A percentile compares a stretch with the other conserved stretches of the same genome.
Evolutionary conservation across 2,888 invertebrate genomes (phyloP).

Genomic region (Zaprionus obscuricornis): DNA sequence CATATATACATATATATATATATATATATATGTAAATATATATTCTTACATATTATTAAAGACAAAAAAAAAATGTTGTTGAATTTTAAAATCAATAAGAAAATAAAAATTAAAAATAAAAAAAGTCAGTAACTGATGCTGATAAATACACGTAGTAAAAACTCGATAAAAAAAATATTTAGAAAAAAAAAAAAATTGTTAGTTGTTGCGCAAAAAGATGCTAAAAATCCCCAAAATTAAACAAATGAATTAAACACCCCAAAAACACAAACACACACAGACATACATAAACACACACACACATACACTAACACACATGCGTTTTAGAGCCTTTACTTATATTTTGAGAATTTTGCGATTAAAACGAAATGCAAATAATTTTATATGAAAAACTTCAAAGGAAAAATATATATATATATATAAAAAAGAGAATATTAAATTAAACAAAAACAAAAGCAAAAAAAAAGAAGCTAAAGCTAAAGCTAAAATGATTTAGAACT

Average conservation of each 20-base stretch:
- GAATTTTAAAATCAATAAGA: constrained; percentile 72
- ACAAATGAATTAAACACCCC: constrained; percentile 46
- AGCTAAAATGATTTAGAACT: constrained; percentile 61
- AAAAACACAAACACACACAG: constrained; percentile 34
- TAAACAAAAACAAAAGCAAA: constrained; percentile 32
- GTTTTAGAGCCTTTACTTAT: constrained; percentile 82
- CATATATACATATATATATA: constrained; percentile 46
- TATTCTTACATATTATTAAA: constrained; percentile 67
- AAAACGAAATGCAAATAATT: constrained; percentile 67
- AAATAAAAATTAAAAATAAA: constrained; percentile 33
- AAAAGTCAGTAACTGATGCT: constrained; percentile 41
- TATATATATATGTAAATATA: constrained; percentile 52
- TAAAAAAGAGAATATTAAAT: constrained; percentile 25
- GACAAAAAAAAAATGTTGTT: constrained; percentile 66
- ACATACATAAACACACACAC: constrained; percentile 43
- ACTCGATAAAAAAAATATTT: constrained; percentile 31
- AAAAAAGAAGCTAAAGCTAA: constrained; percentile 48
- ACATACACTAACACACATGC: constrained; percentile 47
- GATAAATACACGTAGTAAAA: constrained; percentile 50
- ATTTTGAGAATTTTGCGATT: constrained; percentile 76
- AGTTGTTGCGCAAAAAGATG: constrained; percentile 72
- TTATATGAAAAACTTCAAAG: constrained; percentile 46
- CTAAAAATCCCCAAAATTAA: constrained; percentile 52
- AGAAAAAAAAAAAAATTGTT: constrained; percentile 65
- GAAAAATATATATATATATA: constrained; percentile 24